phyloP scores from a whole-genome alignment of 2,797 vertebrate genomes.

The Manis javanica region DNA sequence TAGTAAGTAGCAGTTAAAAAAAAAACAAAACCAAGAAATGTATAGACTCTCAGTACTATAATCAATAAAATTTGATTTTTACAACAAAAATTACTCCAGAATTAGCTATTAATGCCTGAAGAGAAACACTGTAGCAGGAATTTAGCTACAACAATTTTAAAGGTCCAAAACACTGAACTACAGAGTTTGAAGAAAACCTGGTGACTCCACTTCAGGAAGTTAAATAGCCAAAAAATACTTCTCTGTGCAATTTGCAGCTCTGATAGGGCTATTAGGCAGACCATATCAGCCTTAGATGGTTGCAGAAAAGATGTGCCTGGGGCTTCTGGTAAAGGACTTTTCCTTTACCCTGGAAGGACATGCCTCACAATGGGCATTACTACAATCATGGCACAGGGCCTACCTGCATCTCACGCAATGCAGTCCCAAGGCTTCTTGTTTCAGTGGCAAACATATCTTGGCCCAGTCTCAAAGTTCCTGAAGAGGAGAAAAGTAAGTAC shows the following conservation, averaged over 20 bases:
- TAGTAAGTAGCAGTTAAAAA: background rate
- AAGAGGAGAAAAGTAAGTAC: background rate
- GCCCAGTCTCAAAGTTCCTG: background rate
- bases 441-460: background rate
- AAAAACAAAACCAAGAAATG: background rate
- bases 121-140: background rate
- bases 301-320: background rate
- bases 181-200: background rate
- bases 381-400: background rate
- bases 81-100: slow-evolving; percentile 14
- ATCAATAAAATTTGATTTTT: background rate
- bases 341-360: background rate
- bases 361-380: background rate
- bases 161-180: background rate
- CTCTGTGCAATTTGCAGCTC: background rate
- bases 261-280: background rate
- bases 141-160: background rate
- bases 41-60: background rate
- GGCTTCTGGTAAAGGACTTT: background rate
- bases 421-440: too few species aligned
- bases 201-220: background rate
- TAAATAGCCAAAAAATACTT: background rate
- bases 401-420: background rate
- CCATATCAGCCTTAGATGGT: background rate
- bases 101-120: background rate